These are phyloP conservation scores for Eptatretus burgeri DNA, from an alignment of 2,113 vertebrate species.

Conservation along the genomic window DNA sequence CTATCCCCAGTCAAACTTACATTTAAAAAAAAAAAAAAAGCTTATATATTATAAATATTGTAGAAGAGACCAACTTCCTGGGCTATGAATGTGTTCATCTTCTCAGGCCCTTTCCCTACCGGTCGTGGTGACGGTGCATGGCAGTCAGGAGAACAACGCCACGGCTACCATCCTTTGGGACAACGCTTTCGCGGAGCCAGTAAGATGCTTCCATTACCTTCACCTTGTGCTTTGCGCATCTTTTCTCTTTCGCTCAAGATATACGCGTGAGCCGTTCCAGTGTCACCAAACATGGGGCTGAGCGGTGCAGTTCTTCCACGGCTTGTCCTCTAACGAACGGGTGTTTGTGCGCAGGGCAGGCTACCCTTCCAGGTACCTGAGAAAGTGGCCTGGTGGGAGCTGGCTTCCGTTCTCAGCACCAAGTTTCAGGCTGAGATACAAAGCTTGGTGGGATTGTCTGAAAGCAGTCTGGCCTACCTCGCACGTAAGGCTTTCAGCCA, in stretches of 20 bases:
- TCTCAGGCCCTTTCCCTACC: conserved; percentile 52
- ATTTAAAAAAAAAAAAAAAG: too few species aligned
- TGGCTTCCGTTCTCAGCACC: conserved; percentile 55
- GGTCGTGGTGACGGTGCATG: conserved; percentile 71
- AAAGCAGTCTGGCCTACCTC: conserved; percentile 56
- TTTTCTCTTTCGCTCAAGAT: too few species aligned
- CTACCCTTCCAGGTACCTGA: conserved; percentile 63
- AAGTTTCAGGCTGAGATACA: conserved; percentile 75
- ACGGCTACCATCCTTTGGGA: conserved; percentile 91
- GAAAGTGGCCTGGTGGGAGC: conserved; percentile 56
- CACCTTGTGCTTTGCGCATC: not conserved
- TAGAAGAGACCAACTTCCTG: too few species aligned
- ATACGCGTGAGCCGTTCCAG: too few species aligned
- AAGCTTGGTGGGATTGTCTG: conserved; percentile 32
- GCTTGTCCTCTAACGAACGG: too few species aligned
- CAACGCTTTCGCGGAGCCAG: conserved; percentile 62
- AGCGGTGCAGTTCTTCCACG: too few species aligned
- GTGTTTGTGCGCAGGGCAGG: conserved; percentile 26
- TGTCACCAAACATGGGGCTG: too few species aligned
- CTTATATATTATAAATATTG: too few species aligned
- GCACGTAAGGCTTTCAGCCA: conserved; percentile 67
- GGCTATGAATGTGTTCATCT: not conserved
- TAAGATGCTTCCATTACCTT: conserved; percentile 18
- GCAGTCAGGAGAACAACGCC: conserved; percentile 90
- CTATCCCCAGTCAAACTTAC: too few species aligned